These are phyloP conservation scores for Scaptomyza tumidula DNA, from an alignment of 2,888 invertebrate species.

Conservation along the genomic window DNA sequence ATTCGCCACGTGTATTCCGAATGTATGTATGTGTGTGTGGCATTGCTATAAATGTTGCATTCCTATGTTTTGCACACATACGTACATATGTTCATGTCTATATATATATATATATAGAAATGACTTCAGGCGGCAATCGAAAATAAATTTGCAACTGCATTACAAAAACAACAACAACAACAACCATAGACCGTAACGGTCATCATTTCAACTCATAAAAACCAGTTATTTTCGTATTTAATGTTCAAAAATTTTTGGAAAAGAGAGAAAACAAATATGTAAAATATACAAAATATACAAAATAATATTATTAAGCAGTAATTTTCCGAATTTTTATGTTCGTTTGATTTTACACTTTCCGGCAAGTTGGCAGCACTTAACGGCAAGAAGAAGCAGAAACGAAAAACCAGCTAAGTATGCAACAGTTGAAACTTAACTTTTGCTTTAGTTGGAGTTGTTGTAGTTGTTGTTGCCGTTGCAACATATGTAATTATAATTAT, in stretches of 20 bases:
- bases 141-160: conserved; percentile 5
- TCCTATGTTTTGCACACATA: conserved; percentile 30
- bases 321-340: too few relatives aligned
- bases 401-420: conserved; percentile 19
- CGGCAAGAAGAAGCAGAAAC: conserved; percentile 23
- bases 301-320: too few relatives aligned
- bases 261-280: too few relatives aligned
- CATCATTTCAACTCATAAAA: neutral
- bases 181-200: neutral
- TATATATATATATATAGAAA: conserved; percentile 61
- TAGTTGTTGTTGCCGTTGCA: too few relatives aligned
- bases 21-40: conserved; percentile 3
- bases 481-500: neutral
- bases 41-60: conserved; percentile 54
- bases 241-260: too few relatives aligned
- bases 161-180: neutral
- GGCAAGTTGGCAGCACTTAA: conserved; percentile 32
- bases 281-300: too few relatives aligned
- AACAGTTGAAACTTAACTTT: conserved; percentile 13
- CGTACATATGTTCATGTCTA: too few relatives aligned
- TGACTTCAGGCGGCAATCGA: conserved; percentile 52
- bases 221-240: neutral
- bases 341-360: too few relatives aligned
- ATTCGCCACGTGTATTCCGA: conserved; percentile 41
- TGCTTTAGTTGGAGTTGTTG: neutral